Evolutionary conservation across 2,888 invertebrate genomes (phyloP).

Genomic region (Napeogenes inachia): DNA sequence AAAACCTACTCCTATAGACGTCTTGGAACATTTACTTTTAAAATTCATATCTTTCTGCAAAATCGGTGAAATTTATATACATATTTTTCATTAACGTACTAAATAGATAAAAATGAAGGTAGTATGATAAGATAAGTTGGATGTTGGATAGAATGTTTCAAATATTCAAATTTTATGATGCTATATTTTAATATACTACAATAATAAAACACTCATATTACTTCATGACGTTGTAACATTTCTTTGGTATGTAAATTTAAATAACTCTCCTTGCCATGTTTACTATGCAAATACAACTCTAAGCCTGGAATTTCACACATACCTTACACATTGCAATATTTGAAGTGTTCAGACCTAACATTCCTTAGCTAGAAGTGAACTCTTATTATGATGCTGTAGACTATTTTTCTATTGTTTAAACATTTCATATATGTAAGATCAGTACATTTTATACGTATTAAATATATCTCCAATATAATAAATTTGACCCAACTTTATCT

Average conservation of each 20-base stretch:
- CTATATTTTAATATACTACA: neutral
- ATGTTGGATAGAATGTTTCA: no score
- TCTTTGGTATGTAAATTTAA: slow-evolving; percentile 20
- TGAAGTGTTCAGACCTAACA: slow-evolving; percentile 11
- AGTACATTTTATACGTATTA: no score
- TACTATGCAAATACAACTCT: slow-evolving; percentile 18
- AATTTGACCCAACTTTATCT: neutral
- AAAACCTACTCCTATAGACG: neutral
- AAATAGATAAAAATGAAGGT: no score
- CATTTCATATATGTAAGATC: no score
- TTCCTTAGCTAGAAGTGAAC: slow-evolving; percentile 10
- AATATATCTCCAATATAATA: no score
- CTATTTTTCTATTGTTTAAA: no score
- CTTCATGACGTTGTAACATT: neutral
- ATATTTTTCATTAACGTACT: no score
- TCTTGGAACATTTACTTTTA: neutral
- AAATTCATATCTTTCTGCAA: neutral
- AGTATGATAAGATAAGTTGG: no score
- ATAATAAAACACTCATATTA: neutral
- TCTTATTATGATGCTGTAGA: slow-evolving; percentile 11
- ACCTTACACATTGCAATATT: slow-evolving; percentile 17
- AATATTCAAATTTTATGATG: neutral
- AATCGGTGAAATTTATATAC: no score
- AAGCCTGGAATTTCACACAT: slow-evolving; percentile 20
- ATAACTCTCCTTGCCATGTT: slow-evolving; percentile 17